Conservation (phyloP, 2,113 vertebrate species). For the Anolis carolinensis region DNA sequence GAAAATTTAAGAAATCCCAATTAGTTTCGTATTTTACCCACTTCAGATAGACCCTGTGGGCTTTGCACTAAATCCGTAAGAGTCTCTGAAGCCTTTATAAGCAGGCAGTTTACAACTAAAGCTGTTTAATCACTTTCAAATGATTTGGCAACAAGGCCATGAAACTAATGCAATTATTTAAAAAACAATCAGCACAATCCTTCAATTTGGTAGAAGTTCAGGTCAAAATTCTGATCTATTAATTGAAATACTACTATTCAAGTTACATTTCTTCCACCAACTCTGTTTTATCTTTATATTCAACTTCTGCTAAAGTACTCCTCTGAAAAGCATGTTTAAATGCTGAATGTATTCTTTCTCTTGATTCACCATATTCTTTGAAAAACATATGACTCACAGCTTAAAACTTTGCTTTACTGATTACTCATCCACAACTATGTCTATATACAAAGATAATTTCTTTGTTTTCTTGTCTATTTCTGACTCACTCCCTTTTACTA, state of each 20-base stretch:
- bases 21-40: conserved; percentile 17
- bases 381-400: not conserved
- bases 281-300: not conserved
- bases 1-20: not conserved
- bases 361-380: not conserved
- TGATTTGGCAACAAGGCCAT: not conserved
- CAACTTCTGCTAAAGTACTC: not conserved
- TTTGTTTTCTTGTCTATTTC: not conserved
- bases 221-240: not conserved
- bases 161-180: conserved; percentile 7
- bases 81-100: not conserved
- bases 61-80: not conserved
- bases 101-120: not conserved
- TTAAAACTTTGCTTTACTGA: not conserved
- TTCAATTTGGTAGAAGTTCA: not conserved
- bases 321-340: not conserved
- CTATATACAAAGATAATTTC: not conserved
- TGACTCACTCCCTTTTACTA: not conserved
- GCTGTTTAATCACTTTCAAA: conserved; percentile 24
- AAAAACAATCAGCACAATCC: not conserved
- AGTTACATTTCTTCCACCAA: not conserved
- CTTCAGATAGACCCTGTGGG: not conserved
- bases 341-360: not conserved
- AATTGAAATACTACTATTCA: not conserved
- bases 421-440: not conserved